Evolutionary conservation across 2,797 vertebrate species (phyloP).

Genomic region (Microhierax caerulescens): DNA sequence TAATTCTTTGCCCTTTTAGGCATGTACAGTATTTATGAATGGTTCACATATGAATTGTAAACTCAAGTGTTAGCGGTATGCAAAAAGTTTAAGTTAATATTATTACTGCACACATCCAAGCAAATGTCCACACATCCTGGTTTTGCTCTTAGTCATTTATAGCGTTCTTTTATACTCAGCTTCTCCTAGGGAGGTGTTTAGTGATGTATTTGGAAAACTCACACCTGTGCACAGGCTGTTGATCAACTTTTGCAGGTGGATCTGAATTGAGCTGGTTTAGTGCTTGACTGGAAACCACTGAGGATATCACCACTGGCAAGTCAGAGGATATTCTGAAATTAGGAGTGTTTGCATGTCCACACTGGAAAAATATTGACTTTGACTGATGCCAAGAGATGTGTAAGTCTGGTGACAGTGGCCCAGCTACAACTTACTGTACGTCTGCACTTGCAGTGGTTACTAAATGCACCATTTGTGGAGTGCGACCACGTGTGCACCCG

Average conservation of each 20-base stretch:
- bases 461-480: rapidly evolving
- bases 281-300: not conserved
- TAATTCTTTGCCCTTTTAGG: not conserved
- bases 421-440: not conserved
- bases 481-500: not conserved
- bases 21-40: not conserved
- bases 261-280: not conserved
- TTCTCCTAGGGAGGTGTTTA: not conserved
- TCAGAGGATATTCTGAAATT: not conserved
- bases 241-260: not conserved
- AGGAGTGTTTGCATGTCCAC: not conserved
- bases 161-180: not conserved
- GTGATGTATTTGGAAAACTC: not conserved
- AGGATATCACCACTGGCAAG: not conserved
- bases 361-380: not conserved
- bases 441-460: not conserved
- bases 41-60: not conserved
- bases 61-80: not conserved
- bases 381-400: not conserved
- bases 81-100: not conserved
- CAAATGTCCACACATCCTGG: not conserved
- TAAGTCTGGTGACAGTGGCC: not conserved
- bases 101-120: not conserved
- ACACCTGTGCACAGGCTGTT: not conserved
- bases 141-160: not conserved